Conservation (phyloP, 2,888 invertebrate genomes). For the Acanthococcus lagerstroemiae region DNA sequence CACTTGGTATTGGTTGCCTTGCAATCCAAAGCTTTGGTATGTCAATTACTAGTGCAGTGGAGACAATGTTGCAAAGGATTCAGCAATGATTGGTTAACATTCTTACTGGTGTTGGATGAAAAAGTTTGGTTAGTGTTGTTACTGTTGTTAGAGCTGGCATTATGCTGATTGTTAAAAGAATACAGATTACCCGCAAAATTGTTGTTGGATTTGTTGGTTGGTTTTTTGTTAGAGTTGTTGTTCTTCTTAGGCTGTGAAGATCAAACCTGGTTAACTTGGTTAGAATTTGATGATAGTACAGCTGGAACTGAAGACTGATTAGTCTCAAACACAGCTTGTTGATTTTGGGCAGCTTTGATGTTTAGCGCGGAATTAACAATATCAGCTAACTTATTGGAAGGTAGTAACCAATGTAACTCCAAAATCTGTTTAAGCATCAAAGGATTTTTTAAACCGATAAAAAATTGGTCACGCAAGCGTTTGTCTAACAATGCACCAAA, state of each 20-base stretch:
- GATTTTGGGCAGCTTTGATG: background rate
- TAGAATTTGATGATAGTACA: background rate
- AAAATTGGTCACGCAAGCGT: slow-evolving; percentile 1
- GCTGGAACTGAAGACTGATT: background rate
- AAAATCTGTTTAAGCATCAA: background rate
- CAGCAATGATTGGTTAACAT: background rate
- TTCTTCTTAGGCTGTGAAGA: background rate
- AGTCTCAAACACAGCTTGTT: background rate
- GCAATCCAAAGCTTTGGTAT: background rate
- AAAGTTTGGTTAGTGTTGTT: background rate
- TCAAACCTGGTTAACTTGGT: background rate
- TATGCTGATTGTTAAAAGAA: background rate
- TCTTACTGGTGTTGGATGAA: background rate
- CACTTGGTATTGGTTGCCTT: background rate
- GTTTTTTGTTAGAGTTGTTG: background rate
- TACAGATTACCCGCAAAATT: no score
- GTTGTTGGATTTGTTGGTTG: background rate
- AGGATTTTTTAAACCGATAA: slow-evolving; percentile 10
- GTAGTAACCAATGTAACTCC: background rate
- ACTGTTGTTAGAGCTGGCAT: background rate
- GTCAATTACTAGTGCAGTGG: background rate
- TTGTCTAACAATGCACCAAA: background rate
- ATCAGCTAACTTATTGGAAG: no score
- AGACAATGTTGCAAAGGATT: background rate
- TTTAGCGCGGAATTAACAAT: background rate